Evolutionary conservation across 1,140 invertebrate species (phyloP), one percentile per base, ranked within the genome.

Genomic region (Apis dorsata): DNA sequence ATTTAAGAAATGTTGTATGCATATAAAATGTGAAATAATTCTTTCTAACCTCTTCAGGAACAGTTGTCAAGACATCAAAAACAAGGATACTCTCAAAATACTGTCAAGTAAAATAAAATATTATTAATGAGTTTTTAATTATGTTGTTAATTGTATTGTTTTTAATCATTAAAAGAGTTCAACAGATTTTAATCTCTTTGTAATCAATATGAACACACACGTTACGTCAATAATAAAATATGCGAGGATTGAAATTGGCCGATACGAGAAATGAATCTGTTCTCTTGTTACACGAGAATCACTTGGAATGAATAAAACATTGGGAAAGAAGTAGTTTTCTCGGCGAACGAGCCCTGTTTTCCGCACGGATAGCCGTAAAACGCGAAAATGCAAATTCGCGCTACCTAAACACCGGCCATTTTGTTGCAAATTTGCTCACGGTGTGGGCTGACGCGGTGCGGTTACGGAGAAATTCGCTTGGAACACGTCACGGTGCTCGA

Each of bases 391-490:
- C 17, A 57, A 62, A 79, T 70, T 49, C 15, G 17, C 68, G 19
- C 21, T n/a, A 49, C 53, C 15, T 5, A 15, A n/a, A 21, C 2
- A 21, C 60, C 59, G 12, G 24, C 17, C 44, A 81, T 73, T 76
- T 17, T 17, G 21, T 81, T n/a, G 63, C 19, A 11, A 75, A 60
- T 81, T 60, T 57, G 59, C 69, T 4, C 62, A 12, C 53, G n/a
- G 53, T n/a, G 55, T 12, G 76, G 63, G 63, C 59, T 19, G 59
- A 8, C 62, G 59, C n/a, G 17, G 68, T 51, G 78, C 57, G 78
- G 69, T 72, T 69, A 66, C 44, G 49, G 73, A 85, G 79, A 85
- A 85, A 85, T 85, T 44, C 83, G 75, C 72, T 49, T 81, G 51
- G 72, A 71, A 75, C 76, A 66, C 75, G 74, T 83, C 83, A 74